These are phyloP conservation scores for Poecilia gillii DNA, from an alignment of 2,797 vertebrate genomes.

Conservation along the genomic window DNA sequence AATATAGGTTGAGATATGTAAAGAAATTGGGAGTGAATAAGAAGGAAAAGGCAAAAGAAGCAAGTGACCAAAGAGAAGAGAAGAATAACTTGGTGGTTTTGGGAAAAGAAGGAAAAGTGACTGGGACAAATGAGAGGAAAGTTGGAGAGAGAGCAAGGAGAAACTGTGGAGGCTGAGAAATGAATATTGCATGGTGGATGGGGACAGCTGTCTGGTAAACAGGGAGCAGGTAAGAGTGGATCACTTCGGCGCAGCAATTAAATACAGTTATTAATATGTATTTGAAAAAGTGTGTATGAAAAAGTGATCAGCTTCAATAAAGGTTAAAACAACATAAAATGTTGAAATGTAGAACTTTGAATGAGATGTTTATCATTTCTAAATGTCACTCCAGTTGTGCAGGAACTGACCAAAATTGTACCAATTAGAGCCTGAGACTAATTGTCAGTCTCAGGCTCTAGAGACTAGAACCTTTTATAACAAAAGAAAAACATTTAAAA, in stretches of 20 bases:
- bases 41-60: slow-evolving; percentile 5
- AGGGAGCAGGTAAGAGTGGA: slow-evolving; percentile 25
- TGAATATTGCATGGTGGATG: slow-evolving; percentile 31
- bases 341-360: not conserved
- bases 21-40: not conserved
- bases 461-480: too few relatives aligned
- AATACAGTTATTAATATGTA: not conserved
- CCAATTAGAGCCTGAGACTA: slow-evolving; percentile 39
- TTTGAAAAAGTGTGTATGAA: too few relatives aligned
- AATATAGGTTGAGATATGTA: slow-evolving; percentile 4
- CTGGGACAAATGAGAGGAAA: not conserved
- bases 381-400: slow-evolving; percentile 33
- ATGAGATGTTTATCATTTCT: slow-evolving; percentile 10
- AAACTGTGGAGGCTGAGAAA: slow-evolving; percentile 19
- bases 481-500: too few relatives aligned
- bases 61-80: not conserved
- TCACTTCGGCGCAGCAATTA: slow-evolving; percentile 15
- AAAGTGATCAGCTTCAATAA: slow-evolving; percentile 45
- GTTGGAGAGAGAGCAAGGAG: not conserved
- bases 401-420: slow-evolving; percentile 29
- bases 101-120: not conserved
- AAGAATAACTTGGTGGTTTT: slow-evolving; percentile 6
- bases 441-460: too few relatives aligned
- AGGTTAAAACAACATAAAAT: slow-evolving; percentile 2
- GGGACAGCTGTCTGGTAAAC: slow-evolving; percentile 43